Percentiles rank a stretch among this genome's conserved stretches.
These are phyloP conservation scores for Coregonus clupeaformis DNA, from an alignment of 2,113 vertebrate genomes.

Conservation along the genomic window DNA sequence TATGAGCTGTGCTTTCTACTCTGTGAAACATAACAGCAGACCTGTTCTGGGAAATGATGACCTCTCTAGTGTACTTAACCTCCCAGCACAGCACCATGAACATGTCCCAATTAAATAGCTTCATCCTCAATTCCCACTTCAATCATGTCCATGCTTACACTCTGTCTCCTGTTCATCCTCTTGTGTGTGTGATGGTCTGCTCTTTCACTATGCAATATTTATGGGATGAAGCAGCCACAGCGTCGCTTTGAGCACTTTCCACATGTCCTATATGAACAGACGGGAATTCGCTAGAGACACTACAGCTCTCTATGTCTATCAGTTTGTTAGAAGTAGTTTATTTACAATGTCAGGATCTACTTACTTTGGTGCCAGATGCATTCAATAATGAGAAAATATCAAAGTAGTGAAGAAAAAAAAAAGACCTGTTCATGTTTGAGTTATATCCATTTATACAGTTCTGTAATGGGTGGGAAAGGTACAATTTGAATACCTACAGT, in stretches of 20 bases:
- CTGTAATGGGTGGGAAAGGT: neutral
- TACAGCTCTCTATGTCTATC: neutral
- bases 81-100: neutral
- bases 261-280: conserved; percentile 15
- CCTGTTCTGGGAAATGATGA: conserved; percentile 9
- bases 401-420: neutral
- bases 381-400: neutral
- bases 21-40: neutral
- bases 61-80: conserved; percentile 16
- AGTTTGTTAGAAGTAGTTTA: neutral
- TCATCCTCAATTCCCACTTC: conserved; percentile 4
- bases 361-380: neutral
- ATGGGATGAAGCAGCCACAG: conserved; percentile 25
- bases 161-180: conserved; percentile 16
- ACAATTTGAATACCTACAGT: neutral
- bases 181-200: neutral
- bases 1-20: neutral
- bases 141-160: conserved; percentile 7
- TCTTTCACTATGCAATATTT: conserved; percentile 29
- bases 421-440: neutral
- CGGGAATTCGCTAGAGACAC: neutral
- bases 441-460: neutral
- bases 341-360: no score
- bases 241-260: conserved; percentile 17
- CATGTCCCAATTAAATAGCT: conserved; percentile 11